phyloP scores from a whole-genome alignment of 2,113 vertebrate species.

The Oreochromis niloticus region DNA sequence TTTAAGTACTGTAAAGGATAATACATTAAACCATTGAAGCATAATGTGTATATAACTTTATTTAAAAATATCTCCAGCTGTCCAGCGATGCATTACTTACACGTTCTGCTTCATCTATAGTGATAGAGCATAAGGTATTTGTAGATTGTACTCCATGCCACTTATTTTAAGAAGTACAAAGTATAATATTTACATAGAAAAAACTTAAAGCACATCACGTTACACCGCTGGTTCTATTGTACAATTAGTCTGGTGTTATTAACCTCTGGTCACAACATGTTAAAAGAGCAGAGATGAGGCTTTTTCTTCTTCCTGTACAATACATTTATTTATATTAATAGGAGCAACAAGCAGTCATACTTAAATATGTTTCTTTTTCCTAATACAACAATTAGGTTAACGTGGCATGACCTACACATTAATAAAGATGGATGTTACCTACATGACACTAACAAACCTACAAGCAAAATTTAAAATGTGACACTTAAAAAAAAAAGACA shows the following conservation, averaged over 20 bases:
- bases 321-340: conserved; percentile 61
- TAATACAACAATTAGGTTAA: conserved; percentile 61
- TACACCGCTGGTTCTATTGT: not conserved
- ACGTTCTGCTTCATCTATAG: not conserved
- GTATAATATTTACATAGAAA: not conserved
- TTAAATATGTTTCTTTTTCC: conserved; percentile 49
- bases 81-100: not conserved
- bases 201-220: not conserved
- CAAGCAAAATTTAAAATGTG: conserved; percentile 39
- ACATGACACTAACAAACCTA: conserved; percentile 60
- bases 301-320: conserved; percentile 44
- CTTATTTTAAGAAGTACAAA: not conserved
- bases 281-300: not conserved
- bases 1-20: too few relatives aligned
- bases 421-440: conserved; percentile 41
- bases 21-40: not conserved
- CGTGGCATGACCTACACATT: conserved; percentile 39
- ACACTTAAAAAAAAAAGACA: not conserved
- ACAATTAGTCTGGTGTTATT: not conserved
- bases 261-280: not conserved
- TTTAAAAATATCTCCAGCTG: not conserved
- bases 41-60: not conserved
- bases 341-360: conserved; percentile 60
- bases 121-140: not conserved
- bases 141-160: not conserved